Evolutionary conservation across 2,113 vertebrate species (phyloP), one percentile per base, ranked within the genome.

Genomic region (Dromas ardeola): DNA sequence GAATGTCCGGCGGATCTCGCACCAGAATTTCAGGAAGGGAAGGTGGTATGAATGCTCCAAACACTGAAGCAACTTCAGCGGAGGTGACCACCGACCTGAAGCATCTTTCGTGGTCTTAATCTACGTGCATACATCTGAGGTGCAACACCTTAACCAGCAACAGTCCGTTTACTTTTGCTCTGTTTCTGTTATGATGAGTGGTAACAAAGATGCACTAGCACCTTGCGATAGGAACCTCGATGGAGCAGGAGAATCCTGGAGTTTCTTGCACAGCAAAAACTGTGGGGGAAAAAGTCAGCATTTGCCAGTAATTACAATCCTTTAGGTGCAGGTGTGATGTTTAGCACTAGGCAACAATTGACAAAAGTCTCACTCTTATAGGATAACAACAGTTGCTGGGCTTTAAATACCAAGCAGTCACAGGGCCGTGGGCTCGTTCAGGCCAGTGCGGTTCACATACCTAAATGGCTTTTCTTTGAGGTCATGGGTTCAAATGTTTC

Each of bases 101-200:
- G 81, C 88, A 61, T 79, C 56, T 93, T 69, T 40, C 1, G 4
- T 86, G 77, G n/a, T 95, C 76, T 93, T 92, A 18, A 79, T 83
- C 53, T 69, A 7, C 53, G 4, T 1, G 4, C 20, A 6, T 66
- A 45, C 38, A 61, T 55, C 76, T 45, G 36, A 72, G 36, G 47
- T 80, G 88, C 66, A 88, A 65, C 77, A 74, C 50, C 62, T 91
- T 63, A 93, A 92, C 88, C 95, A 95, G 90, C 89, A 95, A 6
- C 50, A 13, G 65, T 36, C 58, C 27, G 3, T 55, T 42, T 53
- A 0, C 74, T 47, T 88, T 43, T 74, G 90, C 63, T 70, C 66
- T 27, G 71, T 59, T 19, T 78, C 80, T 87, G 27, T 81, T 27
- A 10, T 0, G 2, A 32, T 61, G 66, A 70, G 73, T 89, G 77